A percentile compares a stretch with the other conserved stretches of the same genome.
Evolutionary conservation across 2,113 vertebrate genomes (phyloP).

Genomic region (Macquaria australasica): DNA sequence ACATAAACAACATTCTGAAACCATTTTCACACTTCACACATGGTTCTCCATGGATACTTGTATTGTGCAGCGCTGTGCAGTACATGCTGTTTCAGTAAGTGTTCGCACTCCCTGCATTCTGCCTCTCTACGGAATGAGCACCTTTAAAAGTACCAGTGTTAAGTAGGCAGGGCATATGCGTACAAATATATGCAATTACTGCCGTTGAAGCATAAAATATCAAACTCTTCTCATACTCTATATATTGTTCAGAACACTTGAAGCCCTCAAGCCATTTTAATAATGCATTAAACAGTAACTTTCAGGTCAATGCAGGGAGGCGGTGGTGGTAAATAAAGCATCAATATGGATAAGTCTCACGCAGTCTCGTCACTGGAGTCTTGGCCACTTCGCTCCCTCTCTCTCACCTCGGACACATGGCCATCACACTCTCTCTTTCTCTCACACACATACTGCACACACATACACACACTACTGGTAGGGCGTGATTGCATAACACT

Average conservation of each 20-base stretch:
- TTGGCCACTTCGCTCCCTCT: conserved; percentile 27
- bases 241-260: conserved; percentile 40
- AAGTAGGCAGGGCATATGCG: background rate
- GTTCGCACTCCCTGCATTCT: background rate
- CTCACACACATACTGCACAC: background rate
- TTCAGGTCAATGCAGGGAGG: conserved; percentile 32
- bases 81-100: conserved; percentile 3
- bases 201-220: conserved; percentile 25
- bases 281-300: conserved; percentile 57
- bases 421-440: conserved; percentile 14
- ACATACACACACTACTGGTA: conserved; percentile 22
- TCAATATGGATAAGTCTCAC: conserved; percentile 60
- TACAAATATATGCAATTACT: conserved; percentile 3
- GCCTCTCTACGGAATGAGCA: background rate
- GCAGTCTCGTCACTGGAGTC: conserved; percentile 11
- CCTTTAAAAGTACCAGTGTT: conserved; percentile 7
- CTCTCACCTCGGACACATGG: conserved; percentile 38
- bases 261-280: conserved; percentile 49
- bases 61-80: background rate
- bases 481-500: conserved; percentile 64
- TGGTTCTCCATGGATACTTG: conserved; percentile 14
- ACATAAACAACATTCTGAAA: conserved; percentile 38
- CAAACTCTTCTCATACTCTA: conserved; percentile 20
- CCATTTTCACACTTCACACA: conserved; percentile 32
- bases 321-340: conserved; percentile 52